Evolutionary conservation across 2,797 vertebrate genomes (phyloP).

Genomic region (Coranthus polyacanthus): DNA sequence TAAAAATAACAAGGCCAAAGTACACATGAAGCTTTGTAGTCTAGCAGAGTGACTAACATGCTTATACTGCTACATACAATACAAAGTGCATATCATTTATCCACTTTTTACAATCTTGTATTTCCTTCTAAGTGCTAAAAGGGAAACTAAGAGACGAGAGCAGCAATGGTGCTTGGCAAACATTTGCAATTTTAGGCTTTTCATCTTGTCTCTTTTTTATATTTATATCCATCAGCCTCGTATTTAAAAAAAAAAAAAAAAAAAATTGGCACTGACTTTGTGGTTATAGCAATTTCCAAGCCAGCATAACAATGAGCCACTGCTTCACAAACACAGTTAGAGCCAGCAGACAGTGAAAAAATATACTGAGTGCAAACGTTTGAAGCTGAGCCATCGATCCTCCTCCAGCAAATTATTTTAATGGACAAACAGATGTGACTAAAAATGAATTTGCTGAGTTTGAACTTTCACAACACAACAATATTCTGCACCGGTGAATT

Average conservation of each 20-base stretch:
- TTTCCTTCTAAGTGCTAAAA: slow-evolving; percentile 17
- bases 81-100: not conserved
- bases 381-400: slow-evolving; percentile 47
- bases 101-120: not conserved
- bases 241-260: slow-evolving; percentile 48
- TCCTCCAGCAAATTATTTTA: slow-evolving; percentile 49
- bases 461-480: slow-evolving; percentile 29
- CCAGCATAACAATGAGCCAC: slow-evolving; percentile 53
- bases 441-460: slow-evolving; percentile 48
- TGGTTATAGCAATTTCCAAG: slow-evolving; percentile 53
- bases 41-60: not conserved
- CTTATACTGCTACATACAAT: no score
- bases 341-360: slow-evolving; percentile 58
- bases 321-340: slow-evolving; percentile 59
- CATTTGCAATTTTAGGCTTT: slow-evolving; percentile 23
- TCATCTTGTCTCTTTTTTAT: slow-evolving; percentile 54
- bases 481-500: slow-evolving; percentile 11
- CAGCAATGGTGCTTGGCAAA: slow-evolving; percentile 26
- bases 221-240: slow-evolving; percentile 49
- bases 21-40: no score
- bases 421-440: slow-evolving; percentile 58
- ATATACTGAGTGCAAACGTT: slow-evolving; percentile 51
- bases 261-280: slow-evolving; percentile 58
- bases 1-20: slow-evolving; percentile 29
- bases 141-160: not conserved